Evolutionary conservation across 53 echinoderm and acorn worm species (phyloP).

Genomic region (Mesocentrotus franciscanus): DNA sequence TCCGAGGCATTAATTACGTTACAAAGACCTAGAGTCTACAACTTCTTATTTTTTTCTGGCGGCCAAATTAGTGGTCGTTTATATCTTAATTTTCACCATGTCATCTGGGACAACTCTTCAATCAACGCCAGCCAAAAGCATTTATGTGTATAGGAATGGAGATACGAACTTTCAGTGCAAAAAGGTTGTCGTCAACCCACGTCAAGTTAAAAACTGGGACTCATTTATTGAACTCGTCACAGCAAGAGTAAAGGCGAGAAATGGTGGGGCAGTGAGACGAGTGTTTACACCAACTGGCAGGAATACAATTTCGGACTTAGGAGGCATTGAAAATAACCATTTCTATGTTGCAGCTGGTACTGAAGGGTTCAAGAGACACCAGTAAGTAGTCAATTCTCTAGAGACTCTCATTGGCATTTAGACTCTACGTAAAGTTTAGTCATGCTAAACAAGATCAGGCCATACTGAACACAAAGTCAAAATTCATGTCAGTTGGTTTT

Average conservation of each 20-base stretch:
- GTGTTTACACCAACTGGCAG: slow-evolving; percentile 87
- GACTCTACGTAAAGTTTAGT: too few species aligned
- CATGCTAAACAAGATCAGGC: too few species aligned
- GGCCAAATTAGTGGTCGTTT: neutral
- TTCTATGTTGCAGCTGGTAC: slow-evolving; percentile 90
- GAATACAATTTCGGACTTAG: slow-evolving; percentile 80
- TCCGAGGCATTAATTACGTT: neutral
- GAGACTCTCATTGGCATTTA: too few species aligned
- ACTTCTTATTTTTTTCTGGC: neutral
- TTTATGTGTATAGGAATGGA: slow-evolving; percentile 92
- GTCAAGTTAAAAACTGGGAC: slow-evolving; percentile 86
- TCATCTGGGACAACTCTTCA: slow-evolving; percentile 6
- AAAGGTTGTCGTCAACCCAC: slow-evolving; percentile 86
- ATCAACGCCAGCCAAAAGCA: slow-evolving; percentile 73
- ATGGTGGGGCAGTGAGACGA: slow-evolving; percentile 80
- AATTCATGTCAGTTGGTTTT: too few species aligned
- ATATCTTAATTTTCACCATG: neutral
- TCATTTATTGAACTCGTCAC: slow-evolving; percentile 90
- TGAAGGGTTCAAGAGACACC: slow-evolving; percentile 82
- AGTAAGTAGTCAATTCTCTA: slow-evolving; percentile 93
- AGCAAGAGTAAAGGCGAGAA: slow-evolving; percentile 73
- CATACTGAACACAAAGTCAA: too few species aligned
- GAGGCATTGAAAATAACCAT: slow-evolving; percentile 80
- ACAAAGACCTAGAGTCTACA: neutral
- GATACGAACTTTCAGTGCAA: slow-evolving; percentile 84